phyloP scores from a whole-genome alignment of 2,888 invertebrate genomes.

The Xanthorhoe spadicearia region DNA sequence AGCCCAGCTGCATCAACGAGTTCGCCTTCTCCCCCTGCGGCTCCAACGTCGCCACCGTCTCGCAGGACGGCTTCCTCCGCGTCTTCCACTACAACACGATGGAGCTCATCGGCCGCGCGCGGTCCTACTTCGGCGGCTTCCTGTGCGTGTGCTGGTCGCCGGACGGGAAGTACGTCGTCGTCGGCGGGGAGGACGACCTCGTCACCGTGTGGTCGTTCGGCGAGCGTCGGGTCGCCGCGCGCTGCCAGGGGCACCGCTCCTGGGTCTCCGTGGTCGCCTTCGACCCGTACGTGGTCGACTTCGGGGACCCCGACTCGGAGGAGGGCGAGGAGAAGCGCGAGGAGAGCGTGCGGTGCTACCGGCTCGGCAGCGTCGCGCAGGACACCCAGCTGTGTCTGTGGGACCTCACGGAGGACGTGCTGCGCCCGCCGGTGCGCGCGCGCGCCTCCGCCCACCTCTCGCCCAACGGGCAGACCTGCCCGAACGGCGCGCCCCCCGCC shows the following conservation, averaged over 20 bases:
- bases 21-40: conserved; percentile 98
- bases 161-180: conserved; percentile 96
- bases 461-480: conserved; percentile 47
- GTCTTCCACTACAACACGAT: conserved; percentile 99
- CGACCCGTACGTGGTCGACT: conserved; percentile 92
- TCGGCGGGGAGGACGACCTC: conserved; percentile 99
- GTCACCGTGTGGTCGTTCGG: conserved; percentile 98
- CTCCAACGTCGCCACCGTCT: conserved; percentile 95
- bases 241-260: conserved; percentile 98
- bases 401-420: conserved; percentile 98
- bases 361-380: conserved; percentile 97
- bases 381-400: conserved; percentile 99
- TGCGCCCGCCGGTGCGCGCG: conserved; percentile 88
- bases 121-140: conserved; percentile 99
- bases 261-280: conserved; percentile 99
- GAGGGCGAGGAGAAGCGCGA: conserved; percentile 73
- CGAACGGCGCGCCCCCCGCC: conserved; percentile 62
- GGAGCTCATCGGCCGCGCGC: conserved; percentile 96
- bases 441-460: conserved; percentile 73
- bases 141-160: conserved; percentile 99
- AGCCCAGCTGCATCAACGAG: conserved; percentile 95
- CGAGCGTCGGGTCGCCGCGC: conserved; percentile 96
- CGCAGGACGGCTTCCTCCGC: conserved; percentile 97
- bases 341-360: conserved; percentile 86
- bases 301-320: conserved; percentile 87